A percentile compares a stretch with the other conserved stretches of the same genome.
Conservation (phyloP, 2,888 invertebrate species). For the Scaeva pyrastri region DNA sequence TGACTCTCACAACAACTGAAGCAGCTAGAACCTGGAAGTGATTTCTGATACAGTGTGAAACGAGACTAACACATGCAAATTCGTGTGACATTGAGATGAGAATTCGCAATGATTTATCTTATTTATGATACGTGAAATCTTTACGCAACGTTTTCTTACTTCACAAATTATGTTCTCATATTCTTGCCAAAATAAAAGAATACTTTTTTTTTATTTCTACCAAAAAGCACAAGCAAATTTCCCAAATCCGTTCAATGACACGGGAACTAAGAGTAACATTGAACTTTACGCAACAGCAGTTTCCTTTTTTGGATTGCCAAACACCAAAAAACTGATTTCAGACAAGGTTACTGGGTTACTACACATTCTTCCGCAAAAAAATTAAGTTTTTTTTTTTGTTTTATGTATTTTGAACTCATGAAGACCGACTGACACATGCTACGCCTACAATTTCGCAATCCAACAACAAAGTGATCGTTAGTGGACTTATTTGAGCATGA, state of each 20-base stretch:
- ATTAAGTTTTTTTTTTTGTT: not conserved
- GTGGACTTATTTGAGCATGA: conserved; percentile 56
- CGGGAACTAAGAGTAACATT: conserved; percentile 38
- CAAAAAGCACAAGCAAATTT: not conserved
- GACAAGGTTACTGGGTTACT: conserved; percentile 45
- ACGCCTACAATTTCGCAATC: conserved; percentile 45
- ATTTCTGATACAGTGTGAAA: too few relatives aligned
- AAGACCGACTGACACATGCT: conserved; percentile 5
- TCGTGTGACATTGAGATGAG: too few relatives aligned
- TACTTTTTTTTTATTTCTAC: not conserved
- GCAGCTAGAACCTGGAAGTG: too few relatives aligned
- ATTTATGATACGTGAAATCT: too few relatives aligned
- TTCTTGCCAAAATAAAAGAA: not conserved
- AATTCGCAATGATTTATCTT: too few relatives aligned
- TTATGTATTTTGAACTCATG: not conserved
- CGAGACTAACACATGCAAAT: too few relatives aligned
- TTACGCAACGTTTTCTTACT: too few relatives aligned
- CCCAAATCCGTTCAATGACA: conserved; percentile 52
- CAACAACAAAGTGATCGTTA: conserved; percentile 46
- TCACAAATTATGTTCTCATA: too few relatives aligned
- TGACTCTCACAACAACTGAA: too few relatives aligned
- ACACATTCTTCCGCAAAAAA: conserved; percentile 57
- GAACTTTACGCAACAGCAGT: conserved; percentile 70
- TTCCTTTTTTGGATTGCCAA: conserved; percentile 54
- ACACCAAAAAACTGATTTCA: conserved; percentile 15